phyloP scores from a whole-genome alignment of 2,113 vertebrate genomes.

The Psammodynastes pulverulentus region DNA sequence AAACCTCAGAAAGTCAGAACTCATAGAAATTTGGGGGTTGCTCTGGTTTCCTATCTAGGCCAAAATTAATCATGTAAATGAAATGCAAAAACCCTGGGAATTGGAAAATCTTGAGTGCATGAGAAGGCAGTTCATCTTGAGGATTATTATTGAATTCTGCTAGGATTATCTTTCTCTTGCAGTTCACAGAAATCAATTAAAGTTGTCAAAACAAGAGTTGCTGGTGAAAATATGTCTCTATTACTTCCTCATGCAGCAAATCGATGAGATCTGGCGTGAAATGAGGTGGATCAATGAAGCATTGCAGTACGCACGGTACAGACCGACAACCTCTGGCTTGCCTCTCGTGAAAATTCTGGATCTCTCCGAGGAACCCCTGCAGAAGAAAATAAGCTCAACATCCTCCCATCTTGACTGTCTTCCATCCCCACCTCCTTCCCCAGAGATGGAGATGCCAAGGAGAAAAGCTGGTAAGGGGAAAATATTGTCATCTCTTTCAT shows the following conservation, averaged over 20 bases:
- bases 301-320: constrained; percentile 91
- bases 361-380: constrained; percentile 63
- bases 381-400: constrained; percentile 87
- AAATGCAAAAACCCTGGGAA: neutral
- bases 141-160: neutral
- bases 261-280: constrained; percentile 91
- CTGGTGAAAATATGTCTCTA: neutral
- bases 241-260: constrained; percentile 75
- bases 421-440: constrained; percentile 88
- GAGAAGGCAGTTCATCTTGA: neutral
- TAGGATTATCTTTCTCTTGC: neutral
- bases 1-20: neutral
- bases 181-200: neutral
- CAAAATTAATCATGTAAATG: neutral
- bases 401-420: constrained; percentile 89
- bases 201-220: neutral
- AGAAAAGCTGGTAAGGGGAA: constrained; percentile 80
- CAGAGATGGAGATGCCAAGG: constrained; percentile 75
- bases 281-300: constrained; percentile 94
- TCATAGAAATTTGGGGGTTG: neutral
- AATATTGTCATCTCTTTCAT: neutral
- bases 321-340: constrained; percentile 81
- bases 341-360: constrained; percentile 80
- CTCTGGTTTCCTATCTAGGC: neutral
- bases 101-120: neutral